Conservation (phyloP, 2,888 invertebrate genomes). For the Trachelus tabidus region DNA sequence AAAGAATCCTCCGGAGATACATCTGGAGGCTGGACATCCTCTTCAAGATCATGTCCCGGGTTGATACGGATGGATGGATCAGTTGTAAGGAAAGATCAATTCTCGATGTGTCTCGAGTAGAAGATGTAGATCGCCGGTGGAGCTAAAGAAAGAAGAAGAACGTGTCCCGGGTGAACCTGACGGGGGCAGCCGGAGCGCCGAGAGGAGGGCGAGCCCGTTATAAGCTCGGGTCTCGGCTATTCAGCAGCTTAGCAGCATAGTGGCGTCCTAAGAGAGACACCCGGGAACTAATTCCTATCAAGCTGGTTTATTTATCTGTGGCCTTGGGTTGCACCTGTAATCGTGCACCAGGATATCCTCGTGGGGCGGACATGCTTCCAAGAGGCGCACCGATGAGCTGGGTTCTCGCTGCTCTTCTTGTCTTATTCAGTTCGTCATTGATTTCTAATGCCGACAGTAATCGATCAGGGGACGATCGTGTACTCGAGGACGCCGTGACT, state of each 20-base stretch:
- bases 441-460: background rate
- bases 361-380: background rate
- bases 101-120: background rate
- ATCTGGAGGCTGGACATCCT: background rate
- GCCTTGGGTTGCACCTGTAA: background rate
- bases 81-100: background rate
- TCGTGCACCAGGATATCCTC: background rate
- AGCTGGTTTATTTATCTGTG: background rate
- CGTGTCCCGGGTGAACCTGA: conserved; percentile 17
- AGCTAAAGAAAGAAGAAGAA: conserved; percentile 15
- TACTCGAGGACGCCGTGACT: conserved; percentile 67
- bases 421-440: background rate
- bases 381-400: conserved; percentile 6
- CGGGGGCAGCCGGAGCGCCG: conserved; percentile 64
- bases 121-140: background rate
- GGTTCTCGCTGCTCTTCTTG: background rate
- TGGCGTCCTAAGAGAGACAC: conserved; percentile 64
- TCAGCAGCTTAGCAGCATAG: conserved; percentile 69
- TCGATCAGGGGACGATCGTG: background rate
- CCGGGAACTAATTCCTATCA: conserved; percentile 52
- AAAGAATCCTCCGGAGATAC: background rate
- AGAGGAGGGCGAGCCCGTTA: conserved; percentile 70
- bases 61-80: background rate
- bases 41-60: background rate
- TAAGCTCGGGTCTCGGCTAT: conserved; percentile 68